Evolutionary conservation across 2,797 vertebrate species (phyloP).

Genomic region (Ceyx erithaca): DNA sequence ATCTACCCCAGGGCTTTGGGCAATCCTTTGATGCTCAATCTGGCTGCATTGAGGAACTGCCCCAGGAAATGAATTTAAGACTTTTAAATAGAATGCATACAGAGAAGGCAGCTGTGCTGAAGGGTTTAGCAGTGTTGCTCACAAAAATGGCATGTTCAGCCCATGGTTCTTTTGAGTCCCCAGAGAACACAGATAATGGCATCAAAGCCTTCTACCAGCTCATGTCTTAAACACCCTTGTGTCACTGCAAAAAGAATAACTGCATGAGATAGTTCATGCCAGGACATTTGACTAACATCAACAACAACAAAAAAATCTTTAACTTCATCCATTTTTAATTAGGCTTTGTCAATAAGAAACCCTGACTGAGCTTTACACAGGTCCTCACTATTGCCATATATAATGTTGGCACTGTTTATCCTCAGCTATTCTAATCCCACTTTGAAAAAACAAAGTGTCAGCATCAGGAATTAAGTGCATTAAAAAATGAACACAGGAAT

Average conservation of each 20-base stretch:
- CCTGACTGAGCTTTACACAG: not conserved
- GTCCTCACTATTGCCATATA: not conserved
- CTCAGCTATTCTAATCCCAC: not conserved
- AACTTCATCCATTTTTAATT: constrained; percentile 61
- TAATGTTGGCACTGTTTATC: not conserved
- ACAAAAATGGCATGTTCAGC: not conserved
- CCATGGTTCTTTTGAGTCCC: not conserved
- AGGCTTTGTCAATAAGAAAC: constrained; percentile 33
- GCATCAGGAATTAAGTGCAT: constrained; percentile 25
- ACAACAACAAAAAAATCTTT: not conserved
- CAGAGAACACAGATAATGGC: not conserved
- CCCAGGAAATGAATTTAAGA: constrained; percentile 29
- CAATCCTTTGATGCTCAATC: constrained; percentile 49
- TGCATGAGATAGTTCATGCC: not conserved
- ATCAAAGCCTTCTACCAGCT: constrained; percentile 9
- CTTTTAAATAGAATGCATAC: constrained; percentile 39
- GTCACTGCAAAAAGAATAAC: not conserved
- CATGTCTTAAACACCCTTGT: not conserved
- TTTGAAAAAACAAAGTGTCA: constrained; percentile 23
- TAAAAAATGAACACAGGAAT: not conserved
- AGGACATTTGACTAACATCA: not conserved
- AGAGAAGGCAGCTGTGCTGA: constrained; percentile 16
- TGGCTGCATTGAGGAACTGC: constrained; percentile 31
- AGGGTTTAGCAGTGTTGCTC: not conserved
- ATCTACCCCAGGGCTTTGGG: constrained; percentile 17